Conservation (phyloP, 1,140 invertebrate species). For the Yoshiicerus persimilis region DNA sequence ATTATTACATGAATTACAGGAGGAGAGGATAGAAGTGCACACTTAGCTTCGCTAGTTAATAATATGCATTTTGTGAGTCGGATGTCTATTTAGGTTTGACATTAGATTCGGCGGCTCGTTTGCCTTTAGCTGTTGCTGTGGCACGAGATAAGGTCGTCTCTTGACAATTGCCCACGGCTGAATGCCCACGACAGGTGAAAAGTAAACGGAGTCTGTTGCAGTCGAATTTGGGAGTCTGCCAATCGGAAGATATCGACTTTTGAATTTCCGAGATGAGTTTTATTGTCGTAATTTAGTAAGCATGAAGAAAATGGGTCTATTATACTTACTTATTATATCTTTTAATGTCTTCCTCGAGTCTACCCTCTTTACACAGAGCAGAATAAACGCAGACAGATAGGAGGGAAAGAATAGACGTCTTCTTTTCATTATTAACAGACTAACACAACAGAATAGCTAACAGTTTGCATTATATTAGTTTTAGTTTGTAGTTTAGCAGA, state of each 20-base stretch:
- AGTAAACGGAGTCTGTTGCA: background rate
- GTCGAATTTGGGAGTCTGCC: background rate
- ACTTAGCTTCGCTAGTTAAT: background rate
- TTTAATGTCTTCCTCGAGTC: conserved; percentile 2
- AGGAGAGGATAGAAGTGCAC: background rate
- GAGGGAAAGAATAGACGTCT: background rate
- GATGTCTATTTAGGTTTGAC: background rate
- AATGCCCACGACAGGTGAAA: conserved; percentile 15
- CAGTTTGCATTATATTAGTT: background rate
- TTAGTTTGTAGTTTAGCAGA: background rate
- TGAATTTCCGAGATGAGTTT: conserved; percentile 22
- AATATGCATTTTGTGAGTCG: background rate
- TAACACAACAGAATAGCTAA: background rate
- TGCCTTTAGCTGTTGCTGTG: background rate
- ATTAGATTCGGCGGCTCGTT: background rate
- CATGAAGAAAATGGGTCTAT: conserved; percentile 4
- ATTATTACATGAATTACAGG: background rate
- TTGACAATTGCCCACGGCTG: conserved; percentile 4
- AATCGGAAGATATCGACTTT: conserved; percentile 20
- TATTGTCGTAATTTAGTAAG: conserved; percentile 15
- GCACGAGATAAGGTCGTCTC: conserved; percentile 20
- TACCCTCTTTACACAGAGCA: background rate
- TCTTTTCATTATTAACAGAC: background rate
- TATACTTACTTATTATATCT: background rate
- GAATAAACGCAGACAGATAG: background rate